These are phyloP conservation scores for Malurus melanocephalus DNA, from an alignment of 2,113 vertebrate genomes.

Conservation along the genomic window DNA sequence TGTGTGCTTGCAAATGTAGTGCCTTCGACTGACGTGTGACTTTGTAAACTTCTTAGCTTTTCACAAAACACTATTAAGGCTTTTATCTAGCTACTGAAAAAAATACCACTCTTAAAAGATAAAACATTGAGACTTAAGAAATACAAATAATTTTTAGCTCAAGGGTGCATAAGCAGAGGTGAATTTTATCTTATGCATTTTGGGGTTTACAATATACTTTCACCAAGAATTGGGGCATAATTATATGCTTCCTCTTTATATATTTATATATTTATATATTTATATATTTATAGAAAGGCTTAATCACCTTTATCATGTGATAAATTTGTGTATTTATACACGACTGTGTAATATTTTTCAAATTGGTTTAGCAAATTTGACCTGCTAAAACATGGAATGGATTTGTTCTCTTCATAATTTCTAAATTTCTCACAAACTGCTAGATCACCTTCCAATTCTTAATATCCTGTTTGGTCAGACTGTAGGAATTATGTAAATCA, in stretches of 20 bases:
- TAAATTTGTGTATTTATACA: not conserved
- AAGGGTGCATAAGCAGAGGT: not conserved
- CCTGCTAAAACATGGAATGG: not conserved
- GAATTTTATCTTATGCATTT: not conserved
- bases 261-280: not conserved
- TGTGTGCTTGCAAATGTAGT: not conserved
- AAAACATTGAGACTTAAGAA: not conserved
- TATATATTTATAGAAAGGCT: not conserved
- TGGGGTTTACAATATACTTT: fast-evolving
- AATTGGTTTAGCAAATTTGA: not conserved
- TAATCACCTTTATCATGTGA: not conserved
- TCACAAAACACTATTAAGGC: not conserved
- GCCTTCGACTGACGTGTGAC: not conserved
- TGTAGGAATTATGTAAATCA: not conserved
- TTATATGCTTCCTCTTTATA: not conserved
- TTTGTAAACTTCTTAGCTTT: not conserved
- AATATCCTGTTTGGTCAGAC: not conserved
- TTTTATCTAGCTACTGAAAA: not conserved
- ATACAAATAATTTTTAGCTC: not conserved
- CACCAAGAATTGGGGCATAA: not conserved
- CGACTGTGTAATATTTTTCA: not conserved
- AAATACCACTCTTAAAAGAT: not conserved
- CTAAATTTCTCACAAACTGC: not conserved
- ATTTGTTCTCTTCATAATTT: not conserved
- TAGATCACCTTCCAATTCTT: not conserved